phyloP scores from a whole-genome alignment of 2,797 vertebrate genomes.

The Sciurus carolinensis region DNA sequence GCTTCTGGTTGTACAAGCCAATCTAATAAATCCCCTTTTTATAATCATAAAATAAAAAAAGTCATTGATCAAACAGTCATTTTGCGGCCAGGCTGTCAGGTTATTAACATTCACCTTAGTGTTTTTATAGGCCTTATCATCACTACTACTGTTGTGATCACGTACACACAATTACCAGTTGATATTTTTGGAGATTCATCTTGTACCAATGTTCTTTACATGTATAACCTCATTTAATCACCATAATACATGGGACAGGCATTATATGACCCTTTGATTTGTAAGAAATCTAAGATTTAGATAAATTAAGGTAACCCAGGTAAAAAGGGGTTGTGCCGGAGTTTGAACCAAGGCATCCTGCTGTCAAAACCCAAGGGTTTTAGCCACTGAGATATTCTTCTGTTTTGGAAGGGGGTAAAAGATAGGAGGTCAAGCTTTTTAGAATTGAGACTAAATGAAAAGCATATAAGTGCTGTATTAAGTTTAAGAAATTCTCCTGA shows the following conservation, averaged over 20 bases:
- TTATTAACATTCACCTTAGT: not conserved
- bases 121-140: not conserved
- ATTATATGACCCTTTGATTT: not conserved
- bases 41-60: not conserved
- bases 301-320: not conserved
- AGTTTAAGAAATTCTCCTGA: not conserved
- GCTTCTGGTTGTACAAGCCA: no score
- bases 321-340: not conserved
- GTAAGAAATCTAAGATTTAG: not conserved
- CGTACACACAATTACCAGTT: not conserved
- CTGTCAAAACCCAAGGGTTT: not conserved
- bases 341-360: not conserved
- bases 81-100: not conserved
- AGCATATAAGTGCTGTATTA: not conserved
- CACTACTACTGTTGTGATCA: not conserved
- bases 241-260: not conserved
- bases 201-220: not conserved
- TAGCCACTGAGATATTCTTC: not conserved
- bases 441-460: not conserved
- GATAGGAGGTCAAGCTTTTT: not conserved
- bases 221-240: not conserved
- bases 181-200: not conserved
- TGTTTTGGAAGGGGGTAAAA: not conserved
- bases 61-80: not conserved
- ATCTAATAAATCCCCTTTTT: no score